Percentiles rank a stretch among this genome's conserved stretches.
Evolutionary conservation across 37 sponge, comb jelly and placozoan genomes (phyloP).

Genomic region (Tethya wilhelma): DNA sequence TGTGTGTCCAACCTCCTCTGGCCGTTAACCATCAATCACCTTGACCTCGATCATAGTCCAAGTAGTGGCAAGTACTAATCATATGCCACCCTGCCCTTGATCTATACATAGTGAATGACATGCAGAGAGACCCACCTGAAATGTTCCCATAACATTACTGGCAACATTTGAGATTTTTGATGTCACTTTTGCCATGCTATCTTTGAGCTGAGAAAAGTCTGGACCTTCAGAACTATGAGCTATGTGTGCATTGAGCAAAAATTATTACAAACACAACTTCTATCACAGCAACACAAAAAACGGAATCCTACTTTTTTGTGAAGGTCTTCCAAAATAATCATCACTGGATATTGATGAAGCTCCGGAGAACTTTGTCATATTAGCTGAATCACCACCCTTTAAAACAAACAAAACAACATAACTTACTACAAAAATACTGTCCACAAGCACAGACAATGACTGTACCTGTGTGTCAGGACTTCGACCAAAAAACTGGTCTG

Average conservation of each 20-base stretch:
- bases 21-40: too few species aligned
- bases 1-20: too few species aligned
- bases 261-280: background rate
- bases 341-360: constrained; percentile 91
- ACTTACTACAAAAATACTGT: too few species aligned
- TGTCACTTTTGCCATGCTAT: constrained; percentile 37
- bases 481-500: constrained; percentile 75
- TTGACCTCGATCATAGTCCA: too few species aligned
- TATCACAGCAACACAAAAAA: background rate
- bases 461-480: background rate
- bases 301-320: background rate
- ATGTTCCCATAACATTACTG: constrained; percentile 30
- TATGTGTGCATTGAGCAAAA: background rate
- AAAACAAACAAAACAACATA: too few species aligned
- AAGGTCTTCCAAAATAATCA: constrained; percentile 90
- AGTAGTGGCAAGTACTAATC: too few species aligned
- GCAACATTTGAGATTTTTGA: constrained; percentile 35
- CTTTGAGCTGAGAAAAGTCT: constrained; percentile 29
- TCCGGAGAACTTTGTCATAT: constrained; percentile 53
- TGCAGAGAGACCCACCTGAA: constrained; percentile 23
- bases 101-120: too few species aligned
- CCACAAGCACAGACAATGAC: too few species aligned
- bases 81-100: too few species aligned
- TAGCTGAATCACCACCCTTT: constrained; percentile 39
- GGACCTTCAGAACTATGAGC: too few species aligned